Evolutionary conservation across 1,140 invertebrate genomes (phyloP), one percentile per base, ranked within the genome.

Genomic region (Macrocentrus cingulum): DNA sequence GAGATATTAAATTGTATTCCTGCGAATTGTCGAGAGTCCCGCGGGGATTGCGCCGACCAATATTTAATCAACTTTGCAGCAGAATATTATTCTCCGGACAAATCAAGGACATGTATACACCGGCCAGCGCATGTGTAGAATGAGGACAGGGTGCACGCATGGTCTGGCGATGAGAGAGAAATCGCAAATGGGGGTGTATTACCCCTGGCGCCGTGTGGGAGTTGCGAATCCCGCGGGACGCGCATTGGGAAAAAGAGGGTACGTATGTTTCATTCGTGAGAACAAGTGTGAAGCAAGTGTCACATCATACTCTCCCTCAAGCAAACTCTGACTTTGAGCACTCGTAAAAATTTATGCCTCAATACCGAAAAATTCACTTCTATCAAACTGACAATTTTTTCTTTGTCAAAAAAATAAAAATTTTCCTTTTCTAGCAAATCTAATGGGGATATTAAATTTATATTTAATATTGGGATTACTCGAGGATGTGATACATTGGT

Each of bases 51-150:
- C 66, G 56, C 59, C 71, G 68, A 74, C 71, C 70, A 76, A 77
- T 76, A 74, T 75, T 79, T 77, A 77, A 77, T 74, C 72, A 75
- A 75, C 71, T 75, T 72, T 72, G 61, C 70, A 66, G 67, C 62
- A 72, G 72, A 72, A 68, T 70, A 74, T 74, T 74, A 76, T 76
- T 76, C 72, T 76, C 69, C 57, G 60, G 70, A 74, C 70, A 76
- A 77, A 76, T 76, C 73, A 76, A 75, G 72, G 74, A 77, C 75
- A 76, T 77, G 75, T 76, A 25, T 53, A 60, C 61, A 66, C 50
- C 61, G 61, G 66, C 49, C 55, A 29, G 50, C 58, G 49, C 50
- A 36, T 53, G n/a, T 34, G 39, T 54, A 52, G 19, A 32, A 23
- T 29, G 41, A 39, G n/a, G 32, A 29, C 19, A 37, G 29, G 55